Percentiles rank a stretch among this genome's conserved stretches.
Conservation (phyloP, 2,113 vertebrate species). For the Syrmaticus mikado region DNA sequence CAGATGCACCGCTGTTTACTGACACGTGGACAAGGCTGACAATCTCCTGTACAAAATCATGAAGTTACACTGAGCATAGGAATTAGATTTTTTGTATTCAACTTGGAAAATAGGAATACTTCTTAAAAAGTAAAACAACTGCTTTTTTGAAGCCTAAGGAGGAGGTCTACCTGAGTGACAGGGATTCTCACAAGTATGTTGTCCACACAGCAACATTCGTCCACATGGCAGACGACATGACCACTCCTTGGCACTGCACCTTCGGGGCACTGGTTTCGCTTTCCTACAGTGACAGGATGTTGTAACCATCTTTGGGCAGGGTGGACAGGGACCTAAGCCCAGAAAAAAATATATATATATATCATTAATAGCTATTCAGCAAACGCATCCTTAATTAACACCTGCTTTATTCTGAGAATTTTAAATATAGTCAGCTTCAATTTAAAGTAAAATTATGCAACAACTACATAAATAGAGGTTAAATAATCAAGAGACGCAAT, state of each 20-base stretch:
- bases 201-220: slow-evolving; percentile 84
- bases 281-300: slow-evolving; percentile 90
- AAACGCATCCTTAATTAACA: background rate
- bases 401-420: background rate
- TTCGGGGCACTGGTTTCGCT: slow-evolving; percentile 87
- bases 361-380: background rate
- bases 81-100: background rate
- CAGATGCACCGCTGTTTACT: slow-evolving; percentile 92
- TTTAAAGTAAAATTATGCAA: background rate
- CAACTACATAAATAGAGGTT: background rate
- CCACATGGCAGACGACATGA: slow-evolving; percentile 85
- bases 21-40: slow-evolving; percentile 89
- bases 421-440: background rate
- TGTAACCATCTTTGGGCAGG: slow-evolving; percentile 95
- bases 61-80: background rate
- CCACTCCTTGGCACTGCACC: slow-evolving; percentile 95
- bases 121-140: background rate
- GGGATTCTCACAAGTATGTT: slow-evolving; percentile 84
- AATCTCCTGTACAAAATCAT: slow-evolving; percentile 76
- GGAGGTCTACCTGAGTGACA: slow-evolving; percentile 84
- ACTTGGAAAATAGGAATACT: background rate
- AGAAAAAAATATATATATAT: background rate
- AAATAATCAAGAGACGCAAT: background rate
- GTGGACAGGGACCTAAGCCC: slow-evolving; percentile 90
- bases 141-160: background rate